Evolutionary conservation across 2,888 invertebrate species (phyloP).

Genomic region (Anagyrus pseudococci): DNA sequence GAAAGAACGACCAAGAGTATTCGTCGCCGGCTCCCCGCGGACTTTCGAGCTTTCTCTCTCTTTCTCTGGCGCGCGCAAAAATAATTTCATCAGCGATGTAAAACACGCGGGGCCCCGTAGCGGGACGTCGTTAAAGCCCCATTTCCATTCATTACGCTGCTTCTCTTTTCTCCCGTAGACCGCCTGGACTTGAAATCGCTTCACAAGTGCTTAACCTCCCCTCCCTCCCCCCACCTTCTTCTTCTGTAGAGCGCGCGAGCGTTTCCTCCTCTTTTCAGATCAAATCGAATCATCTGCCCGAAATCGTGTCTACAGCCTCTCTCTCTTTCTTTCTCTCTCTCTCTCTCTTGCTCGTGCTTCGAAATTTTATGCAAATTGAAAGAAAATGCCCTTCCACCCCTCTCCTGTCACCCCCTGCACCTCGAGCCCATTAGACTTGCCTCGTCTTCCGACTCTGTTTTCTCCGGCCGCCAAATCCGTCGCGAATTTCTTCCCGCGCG

Average conservation of each 20-base stretch:
- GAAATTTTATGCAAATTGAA: conserved; percentile 40
- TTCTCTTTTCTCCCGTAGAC: not conserved
- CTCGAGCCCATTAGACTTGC: no score
- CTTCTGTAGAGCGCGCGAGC: no score
- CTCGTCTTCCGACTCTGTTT: no score
- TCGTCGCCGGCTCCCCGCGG: not conserved
- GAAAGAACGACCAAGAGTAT: no score
- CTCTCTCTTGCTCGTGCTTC: conserved; percentile 10
- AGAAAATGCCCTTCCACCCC: conserved; percentile 25
- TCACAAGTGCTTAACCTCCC: conserved; percentile 42
- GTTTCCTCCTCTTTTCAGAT: conserved; percentile 25
- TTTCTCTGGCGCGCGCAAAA: not conserved
- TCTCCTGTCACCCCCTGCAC: not conserved
- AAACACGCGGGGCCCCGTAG: conserved; percentile 1
- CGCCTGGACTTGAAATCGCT: conserved; percentile 21
- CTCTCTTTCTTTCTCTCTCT: not conserved
- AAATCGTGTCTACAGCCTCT: no score
- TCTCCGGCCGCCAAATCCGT: no score
- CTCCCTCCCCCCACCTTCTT: no score
- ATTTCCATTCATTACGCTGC: conserved; percentile 30
- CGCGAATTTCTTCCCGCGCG: not conserved
- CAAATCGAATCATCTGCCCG: conserved; percentile 31
- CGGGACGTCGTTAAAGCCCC: not conserved
- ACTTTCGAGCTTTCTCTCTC: not conserved
- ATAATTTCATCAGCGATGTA: conserved; percentile 30